phyloP scores from a whole-genome alignment of 2,797 vertebrate species.

The Hemitrygon akajei region DNA sequence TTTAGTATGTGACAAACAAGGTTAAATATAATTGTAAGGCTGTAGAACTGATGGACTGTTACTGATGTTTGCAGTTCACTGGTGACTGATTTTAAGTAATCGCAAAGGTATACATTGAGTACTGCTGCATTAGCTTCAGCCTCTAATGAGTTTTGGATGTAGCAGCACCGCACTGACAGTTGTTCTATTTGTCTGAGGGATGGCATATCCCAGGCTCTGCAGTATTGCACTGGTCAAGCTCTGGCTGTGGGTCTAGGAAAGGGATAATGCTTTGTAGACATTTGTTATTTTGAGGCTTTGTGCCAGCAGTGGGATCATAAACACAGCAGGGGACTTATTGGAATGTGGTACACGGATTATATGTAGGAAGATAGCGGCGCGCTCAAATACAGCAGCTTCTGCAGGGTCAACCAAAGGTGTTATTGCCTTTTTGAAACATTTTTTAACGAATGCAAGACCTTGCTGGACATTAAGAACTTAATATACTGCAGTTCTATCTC shows the following conservation, averaged over 20 bases:
- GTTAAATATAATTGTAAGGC: background rate
- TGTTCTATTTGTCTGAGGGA: background rate
- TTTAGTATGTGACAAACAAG: background rate
- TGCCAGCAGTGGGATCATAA: background rate
- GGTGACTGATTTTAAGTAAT: slow-evolving; percentile 9
- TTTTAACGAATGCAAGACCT: too few species aligned
- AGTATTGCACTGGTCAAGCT: background rate
- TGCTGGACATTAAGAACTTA: too few species aligned
- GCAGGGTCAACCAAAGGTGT: too few species aligned
- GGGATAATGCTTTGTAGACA: background rate
- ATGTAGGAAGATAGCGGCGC: too few species aligned
- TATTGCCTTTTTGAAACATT: too few species aligned
- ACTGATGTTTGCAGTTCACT: background rate
- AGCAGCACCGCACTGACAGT: background rate
- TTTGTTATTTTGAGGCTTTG: background rate
- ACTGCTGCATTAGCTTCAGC: background rate
- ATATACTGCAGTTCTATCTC: too few species aligned
- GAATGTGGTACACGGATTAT: background rate
- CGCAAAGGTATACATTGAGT: background rate
- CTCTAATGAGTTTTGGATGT: background rate
- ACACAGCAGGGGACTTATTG: background rate
- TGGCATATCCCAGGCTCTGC: background rate
- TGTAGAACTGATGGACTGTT: background rate
- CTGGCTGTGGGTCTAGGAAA: background rate
- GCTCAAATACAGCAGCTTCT: too few species aligned